Conservation (phyloP, 1,140 invertebrate genomes). For the Diabrotica undecimpunctata region DNA sequence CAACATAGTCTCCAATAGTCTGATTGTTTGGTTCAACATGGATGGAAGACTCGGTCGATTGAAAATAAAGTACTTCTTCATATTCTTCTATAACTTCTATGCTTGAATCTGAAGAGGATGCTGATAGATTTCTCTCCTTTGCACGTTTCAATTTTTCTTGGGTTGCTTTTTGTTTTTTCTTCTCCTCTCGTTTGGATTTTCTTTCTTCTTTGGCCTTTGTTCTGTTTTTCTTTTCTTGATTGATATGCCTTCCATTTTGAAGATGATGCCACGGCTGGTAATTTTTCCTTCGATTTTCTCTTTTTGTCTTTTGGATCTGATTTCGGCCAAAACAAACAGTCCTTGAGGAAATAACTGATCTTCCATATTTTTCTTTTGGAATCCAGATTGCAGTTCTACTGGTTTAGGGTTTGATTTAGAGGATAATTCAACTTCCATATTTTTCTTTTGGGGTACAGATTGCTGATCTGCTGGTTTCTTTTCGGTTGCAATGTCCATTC, state of each 20-base stretch:
- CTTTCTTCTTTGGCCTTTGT: background rate
- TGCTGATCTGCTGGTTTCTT: background rate
- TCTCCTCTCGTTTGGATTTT: background rate
- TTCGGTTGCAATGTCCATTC: background rate
- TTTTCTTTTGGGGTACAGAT: background rate
- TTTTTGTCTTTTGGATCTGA: background rate
- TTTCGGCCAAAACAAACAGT: background rate
- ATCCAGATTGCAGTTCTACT: background rate
- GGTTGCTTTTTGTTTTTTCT: background rate
- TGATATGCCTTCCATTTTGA: background rate
- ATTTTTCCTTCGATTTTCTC: background rate
- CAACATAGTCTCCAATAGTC: no score
- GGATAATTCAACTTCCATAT: background rate
- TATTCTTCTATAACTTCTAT: constrained; percentile 1
- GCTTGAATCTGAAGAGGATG: background rate
- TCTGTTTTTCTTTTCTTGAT: background rate
- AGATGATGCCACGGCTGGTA: background rate
- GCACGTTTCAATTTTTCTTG: background rate
- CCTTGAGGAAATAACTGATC: background rate
- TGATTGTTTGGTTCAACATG: no score
- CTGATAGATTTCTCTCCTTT: background rate
- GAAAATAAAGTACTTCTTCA: no score
- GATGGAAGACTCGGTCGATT: no score
- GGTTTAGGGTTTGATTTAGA: no score
- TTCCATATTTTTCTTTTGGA: background rate